A percentile compares a stretch with the other conserved stretches of the same genome.
These are phyloP conservation scores for Antheraea yamamai DNA, from an alignment of 2,888 invertebrate species.

Conservation along the genomic window DNA sequence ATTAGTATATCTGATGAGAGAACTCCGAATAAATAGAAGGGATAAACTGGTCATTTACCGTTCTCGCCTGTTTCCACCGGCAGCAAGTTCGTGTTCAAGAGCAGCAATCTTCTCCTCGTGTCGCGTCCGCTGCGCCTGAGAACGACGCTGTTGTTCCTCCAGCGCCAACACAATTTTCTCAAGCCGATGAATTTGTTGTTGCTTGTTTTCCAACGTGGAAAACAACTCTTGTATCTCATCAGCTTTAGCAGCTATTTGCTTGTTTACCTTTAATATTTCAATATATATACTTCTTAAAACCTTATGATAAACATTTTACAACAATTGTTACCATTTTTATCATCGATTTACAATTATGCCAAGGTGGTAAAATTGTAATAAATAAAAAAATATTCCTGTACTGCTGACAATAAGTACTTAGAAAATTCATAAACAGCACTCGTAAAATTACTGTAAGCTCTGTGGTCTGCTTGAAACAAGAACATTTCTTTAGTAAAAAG, in stretches of 20 bases:
- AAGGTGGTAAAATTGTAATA: not conserved
- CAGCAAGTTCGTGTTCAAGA: conserved; percentile 77
- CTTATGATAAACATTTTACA: not conserved
- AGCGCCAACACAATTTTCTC: conserved; percentile 81
- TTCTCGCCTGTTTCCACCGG: conserved; percentile 62
- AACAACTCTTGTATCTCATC: conserved; percentile 79
- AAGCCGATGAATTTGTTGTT: conserved; percentile 78
- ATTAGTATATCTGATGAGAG: not conserved
- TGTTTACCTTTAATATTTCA: conserved; percentile 62
- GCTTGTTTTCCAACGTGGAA: conserved; percentile 76
- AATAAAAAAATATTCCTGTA: not conserved
- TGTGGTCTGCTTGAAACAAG: not conserved
- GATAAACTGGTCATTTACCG: conserved; percentile 41
- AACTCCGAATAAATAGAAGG: not conserved
- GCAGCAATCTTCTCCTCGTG: conserved; percentile 82
- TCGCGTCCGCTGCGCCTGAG: conserved; percentile 82
- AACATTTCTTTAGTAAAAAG: not conserved
- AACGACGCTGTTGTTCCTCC: conserved; percentile 81
- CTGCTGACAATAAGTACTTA: not conserved
- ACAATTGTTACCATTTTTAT: not conserved
- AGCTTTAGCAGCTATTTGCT: conserved; percentile 76
- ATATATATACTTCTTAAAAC: not conserved
- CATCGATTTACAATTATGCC: not conserved
- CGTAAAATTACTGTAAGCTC: not conserved
- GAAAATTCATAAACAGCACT: not conserved